phyloP scores from a whole-genome alignment of 2,888 invertebrate species.

The Euzophera pinguis region DNA sequence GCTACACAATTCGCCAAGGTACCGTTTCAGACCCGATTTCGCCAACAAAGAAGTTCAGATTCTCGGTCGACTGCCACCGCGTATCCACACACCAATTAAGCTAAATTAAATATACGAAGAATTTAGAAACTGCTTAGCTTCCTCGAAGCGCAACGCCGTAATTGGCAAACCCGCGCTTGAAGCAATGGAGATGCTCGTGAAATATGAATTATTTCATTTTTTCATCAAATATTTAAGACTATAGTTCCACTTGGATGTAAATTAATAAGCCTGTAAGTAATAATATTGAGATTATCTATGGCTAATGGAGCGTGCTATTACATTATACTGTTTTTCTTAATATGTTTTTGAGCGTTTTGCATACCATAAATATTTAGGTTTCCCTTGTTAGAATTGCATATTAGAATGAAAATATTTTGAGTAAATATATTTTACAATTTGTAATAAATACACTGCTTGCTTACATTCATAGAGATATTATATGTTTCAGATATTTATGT shows the following conservation, averaged over 20 bases:
- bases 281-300: neutral
- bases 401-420: neutral
- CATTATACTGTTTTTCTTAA: neutral
- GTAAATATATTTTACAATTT: neutral
- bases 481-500: no score
- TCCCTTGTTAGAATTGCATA: slow-evolving; percentile 1
- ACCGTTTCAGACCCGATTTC: slow-evolving; percentile 64
- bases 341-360: slow-evolving; percentile 6
- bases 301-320: neutral
- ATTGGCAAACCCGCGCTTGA: slow-evolving; percentile 70
- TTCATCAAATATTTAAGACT: slow-evolving; percentile 38
- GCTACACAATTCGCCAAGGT: slow-evolving; percentile 49
- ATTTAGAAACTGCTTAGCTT: slow-evolving; percentile 79
- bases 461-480: no score
- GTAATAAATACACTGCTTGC: no score
- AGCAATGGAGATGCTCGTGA: slow-evolving; percentile 66
- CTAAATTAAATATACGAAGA: slow-evolving; percentile 77
- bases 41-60: slow-evolving; percentile 69
- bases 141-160: slow-evolving; percentile 77
- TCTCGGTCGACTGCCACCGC: slow-evolving; percentile 69
- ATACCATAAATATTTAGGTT: slow-evolving; percentile 3
- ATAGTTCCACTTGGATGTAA: neutral
- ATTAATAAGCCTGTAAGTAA: neutral
- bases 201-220: slow-evolving; percentile 57
- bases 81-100: slow-evolving; percentile 76